Evolutionary conservation across 1,140 invertebrate genomes (phyloP), one percentile per base, ranked within the genome.

Genomic region (Muscidifurax raptorellus): DNA sequence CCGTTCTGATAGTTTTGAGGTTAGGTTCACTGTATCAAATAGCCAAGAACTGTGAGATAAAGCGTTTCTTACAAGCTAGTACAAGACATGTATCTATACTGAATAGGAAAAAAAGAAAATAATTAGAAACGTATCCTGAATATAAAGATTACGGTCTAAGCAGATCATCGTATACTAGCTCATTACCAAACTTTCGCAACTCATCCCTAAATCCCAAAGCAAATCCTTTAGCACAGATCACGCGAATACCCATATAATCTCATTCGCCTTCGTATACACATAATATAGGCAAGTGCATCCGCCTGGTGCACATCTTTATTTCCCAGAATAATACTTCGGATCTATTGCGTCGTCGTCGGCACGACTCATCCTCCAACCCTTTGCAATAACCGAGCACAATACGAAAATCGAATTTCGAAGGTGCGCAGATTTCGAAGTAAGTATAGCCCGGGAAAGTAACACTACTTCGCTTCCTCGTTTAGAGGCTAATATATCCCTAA

Each of bases 321-420:
- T 69, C 10, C 6, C 27, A 2, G 67, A 12, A 69, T 3, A 69
- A 30, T 27, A 5, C 10, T n/a, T n/a, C 27, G 18, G 10, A 9
- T 69, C 71, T n/a, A 30, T 82, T 74, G 30, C 69, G 47, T 82
- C 71, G 80, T 30, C 36, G 25, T 6, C 1, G 0, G 18, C 22
- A 3, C 72, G 22, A 59, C 44, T 3, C n/a, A 76, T 66, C 80
- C 72, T 66, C 7, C 13, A 76, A 76, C 80, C 72, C 71, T 82
- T 75, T 76, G 18, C 79, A 32, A 28, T 72, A 9, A 2, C 32
- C 25, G n/a, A n/a, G 59, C 2, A 80, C 18, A 40, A 32, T 32
- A 52, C 18, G 64, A 78, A 83, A 83, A 83, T 83, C 40, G 74
- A 83, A 84, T 84, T 84, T 71, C 69, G n/a, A 25, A 15, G n/a